Evolutionary conservation across 1,140 invertebrate genomes (phyloP).

Genomic region (Scaptomyza montana): DNA sequence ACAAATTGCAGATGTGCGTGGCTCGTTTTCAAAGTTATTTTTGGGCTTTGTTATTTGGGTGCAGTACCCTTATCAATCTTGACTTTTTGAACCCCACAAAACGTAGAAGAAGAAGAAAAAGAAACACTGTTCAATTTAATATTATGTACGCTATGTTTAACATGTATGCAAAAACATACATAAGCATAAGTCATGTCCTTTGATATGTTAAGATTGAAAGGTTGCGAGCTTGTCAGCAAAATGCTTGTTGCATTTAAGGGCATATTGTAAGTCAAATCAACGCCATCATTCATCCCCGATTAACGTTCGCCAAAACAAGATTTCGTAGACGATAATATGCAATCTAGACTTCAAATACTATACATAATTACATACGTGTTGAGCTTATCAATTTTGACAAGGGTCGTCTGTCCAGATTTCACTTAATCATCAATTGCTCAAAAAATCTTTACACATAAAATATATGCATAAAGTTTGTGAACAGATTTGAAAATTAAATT

Average conservation of each 20-base stretch:
- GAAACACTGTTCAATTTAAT: constrained; percentile 30
- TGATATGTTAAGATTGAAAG: constrained; percentile 29
- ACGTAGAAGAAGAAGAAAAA: neutral
- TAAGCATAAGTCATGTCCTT: constrained; percentile 17
- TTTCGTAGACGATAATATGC: constrained; percentile 12
- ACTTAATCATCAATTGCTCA: constrained; percentile 25
- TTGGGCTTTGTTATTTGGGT: constrained; percentile 23
- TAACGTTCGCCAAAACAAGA: neutral
- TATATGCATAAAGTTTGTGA: neutral
- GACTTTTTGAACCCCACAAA: constrained; percentile 17
- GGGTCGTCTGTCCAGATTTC: constrained; percentile 15
- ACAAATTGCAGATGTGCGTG: constrained; percentile 43
- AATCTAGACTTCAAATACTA: constrained; percentile 22
- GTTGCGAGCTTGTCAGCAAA: neutral
- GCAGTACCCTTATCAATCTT: constrained; percentile 48
- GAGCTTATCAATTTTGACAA: constrained; percentile 42
- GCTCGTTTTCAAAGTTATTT: constrained; percentile 32
- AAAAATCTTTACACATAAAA: neutral
- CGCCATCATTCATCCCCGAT: constrained; percentile 31
- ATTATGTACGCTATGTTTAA: constrained; percentile 3
- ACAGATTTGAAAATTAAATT: neutral
- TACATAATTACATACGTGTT: too few species aligned
- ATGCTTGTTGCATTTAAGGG: constrained; percentile 9
- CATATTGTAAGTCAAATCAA: constrained; percentile 28
- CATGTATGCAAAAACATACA: constrained; percentile 9